Base-by-base conservation (phyloP, 1,140 invertebrate genomes). In the Drosophila watanabei region DNA sequence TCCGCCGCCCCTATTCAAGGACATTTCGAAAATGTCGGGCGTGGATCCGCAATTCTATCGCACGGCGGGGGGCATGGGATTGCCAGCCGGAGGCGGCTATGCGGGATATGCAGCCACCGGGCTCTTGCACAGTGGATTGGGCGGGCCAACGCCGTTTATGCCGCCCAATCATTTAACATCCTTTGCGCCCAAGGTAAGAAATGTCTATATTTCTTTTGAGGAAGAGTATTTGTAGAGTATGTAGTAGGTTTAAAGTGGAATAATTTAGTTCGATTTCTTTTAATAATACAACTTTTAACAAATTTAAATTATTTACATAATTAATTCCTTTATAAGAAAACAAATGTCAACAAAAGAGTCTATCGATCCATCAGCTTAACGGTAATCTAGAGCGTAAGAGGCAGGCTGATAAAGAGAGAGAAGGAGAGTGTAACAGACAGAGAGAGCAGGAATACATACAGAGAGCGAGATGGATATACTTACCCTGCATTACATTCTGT, bases 151-250 rank as follows among this genome's bases (percentile, higher is more conserved):
- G 73, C 96, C 96, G 14, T 97, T 97, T 92, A 96, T 95, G 79
- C 96, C 96, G 80, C 97, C 96, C 48, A 97, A 95, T 94, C 97
- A 96, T 93, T 93, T 96, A 80, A 95, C 96, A 51, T 95, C 97
- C 62, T 98, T 98, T 93, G 96, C 98, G 82, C 98, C 98, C 83
- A 98, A 98, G 96, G 98, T 98, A 95, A 94, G 93, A 70, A 56
- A 13, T 57, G 46, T 59, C 75, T 0, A 30, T 3, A 7, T 18
- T 28, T 14, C 4, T 30, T 10, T 16, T 28, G 4, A 9, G 2
- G 30, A 33, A 18, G 3, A 13, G 16, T 5, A 6, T 24, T 24
- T 24, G 48, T n/a, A n/a, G n/a, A n/a, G n/a, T n/a, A n/a, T n/a
- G n/a, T n/a, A n/a, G n/a, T n/a, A n/a, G n/a, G n/a, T 24, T 24